Conservation (phyloP, 2,113 vertebrate species). For the Polypterus bichir region DNA sequence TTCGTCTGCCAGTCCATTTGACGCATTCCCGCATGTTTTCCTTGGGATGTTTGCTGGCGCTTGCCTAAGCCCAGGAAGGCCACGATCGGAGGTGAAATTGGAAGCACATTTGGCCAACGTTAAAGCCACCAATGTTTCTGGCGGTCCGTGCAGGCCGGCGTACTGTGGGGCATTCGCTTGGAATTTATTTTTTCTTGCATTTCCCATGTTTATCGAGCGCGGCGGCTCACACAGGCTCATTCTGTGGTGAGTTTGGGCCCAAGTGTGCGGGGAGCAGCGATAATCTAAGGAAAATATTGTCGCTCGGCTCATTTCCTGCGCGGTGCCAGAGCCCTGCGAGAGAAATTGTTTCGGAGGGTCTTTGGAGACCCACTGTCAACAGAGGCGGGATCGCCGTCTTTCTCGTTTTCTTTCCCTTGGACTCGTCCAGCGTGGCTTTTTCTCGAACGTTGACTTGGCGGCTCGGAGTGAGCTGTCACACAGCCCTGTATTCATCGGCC, state of each 20-base stretch:
- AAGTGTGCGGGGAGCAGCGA: conserved; percentile 50
- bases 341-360: conserved; percentile 58
- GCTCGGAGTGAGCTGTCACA: conserved; percentile 19
- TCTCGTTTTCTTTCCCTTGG: conserved; percentile 48
- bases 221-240: conserved; percentile 38
- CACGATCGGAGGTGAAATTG: too few species aligned
- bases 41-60: too few species aligned
- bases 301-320: conserved; percentile 70
- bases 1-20: too few species aligned
- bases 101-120: too few species aligned
- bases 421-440: conserved; percentile 33
- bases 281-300: conserved; percentile 81
- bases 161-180: conserved; percentile 4
- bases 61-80: too few species aligned
- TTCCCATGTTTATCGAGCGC: conserved; percentile 46
- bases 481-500: conserved; percentile 13
- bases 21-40: too few species aligned
- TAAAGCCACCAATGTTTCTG: too few species aligned
- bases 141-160: too few species aligned
- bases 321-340: conserved; percentile 51
- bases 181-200: conserved; percentile 44
- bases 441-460: conserved; percentile 17
- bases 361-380: conserved; percentile 47
- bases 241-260: conserved; percentile 45
- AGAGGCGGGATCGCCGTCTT: conserved; percentile 31